Base-by-base conservation (phyloP, 2,113 vertebrate species). In the Phaethon lepturus region DNA sequence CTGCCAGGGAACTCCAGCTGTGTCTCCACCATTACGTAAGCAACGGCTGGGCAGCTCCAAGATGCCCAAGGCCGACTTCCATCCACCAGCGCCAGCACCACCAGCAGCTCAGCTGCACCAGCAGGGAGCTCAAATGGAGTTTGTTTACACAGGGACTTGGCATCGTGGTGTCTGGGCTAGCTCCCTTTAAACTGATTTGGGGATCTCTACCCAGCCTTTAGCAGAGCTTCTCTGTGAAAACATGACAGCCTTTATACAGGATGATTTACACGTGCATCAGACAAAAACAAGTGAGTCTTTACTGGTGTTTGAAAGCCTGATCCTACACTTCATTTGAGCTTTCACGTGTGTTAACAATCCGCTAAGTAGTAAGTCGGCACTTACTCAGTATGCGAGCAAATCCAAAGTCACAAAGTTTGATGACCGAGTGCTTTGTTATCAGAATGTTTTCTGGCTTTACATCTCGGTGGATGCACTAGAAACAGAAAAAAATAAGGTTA, bases 381-480 rank as follows among this genome's bases (percentile, higher is more conserved):
- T 98, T 95, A 99, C 99, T 99, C 92, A 99, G 98, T 42, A 99
- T 98, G 83, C 99, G 98, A 83, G 99, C 99, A 45, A 99, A 99
- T 56, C 99, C 99, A 8, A 99, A 99, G 97, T 99, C 99, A 71
- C 99, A 99, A 47, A 99, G 99, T 79, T 99, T 99, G 97, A 99
- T 99, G 97, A 99, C 98, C 0, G 98, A 99, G 68, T 99, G 99
- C 96, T 99, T 99, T 24, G 99, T 99, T 97, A 99, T 99, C 91
- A 99, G 98, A 81, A 99, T 99, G 81, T 99, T 99, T 94, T 99
- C 99, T 7, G 99, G 99, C 94, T 99, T 99, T 35, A 99, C 99
- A 64, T 99, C 99, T 85, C 99, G 97, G 94, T 99, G 99, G 82
- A 99, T 99, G 96, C 99, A 99, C 99, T 99, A 98, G 60, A 89